phyloP scores from a whole-genome alignment of 2,113 vertebrate species.

The Daphoenositta chrysoptera region DNA sequence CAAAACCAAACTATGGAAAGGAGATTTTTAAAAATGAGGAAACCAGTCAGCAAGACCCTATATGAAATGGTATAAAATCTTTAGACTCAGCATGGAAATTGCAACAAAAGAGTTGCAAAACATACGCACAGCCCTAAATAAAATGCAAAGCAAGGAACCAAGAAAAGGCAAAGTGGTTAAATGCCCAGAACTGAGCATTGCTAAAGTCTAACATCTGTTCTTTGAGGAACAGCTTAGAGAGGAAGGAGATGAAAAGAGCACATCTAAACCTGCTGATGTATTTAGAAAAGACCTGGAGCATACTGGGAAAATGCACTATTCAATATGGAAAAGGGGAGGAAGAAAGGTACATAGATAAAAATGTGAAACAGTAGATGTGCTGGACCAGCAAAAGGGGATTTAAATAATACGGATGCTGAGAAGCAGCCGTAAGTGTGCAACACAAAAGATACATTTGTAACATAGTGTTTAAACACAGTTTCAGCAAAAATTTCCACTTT shows the following conservation, averaged over 20 bases:
- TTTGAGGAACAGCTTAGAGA: background rate
- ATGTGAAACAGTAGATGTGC: background rate
- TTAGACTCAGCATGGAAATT: constrained; percentile 60
- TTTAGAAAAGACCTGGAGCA: background rate
- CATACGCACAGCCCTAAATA: background rate
- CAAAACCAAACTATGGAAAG: background rate
- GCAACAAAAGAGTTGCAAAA: constrained; percentile 47
- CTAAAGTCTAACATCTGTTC: background rate
- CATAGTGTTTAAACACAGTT: background rate
- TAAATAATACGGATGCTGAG: background rate
- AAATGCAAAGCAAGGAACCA: constrained; percentile 28
- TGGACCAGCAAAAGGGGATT: background rate
- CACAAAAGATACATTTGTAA: background rate
- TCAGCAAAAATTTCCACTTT: background rate
- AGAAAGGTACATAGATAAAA: background rate
- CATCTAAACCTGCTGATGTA: background rate
- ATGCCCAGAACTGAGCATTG: background rate
- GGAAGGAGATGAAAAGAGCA: background rate
- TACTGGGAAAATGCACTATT: background rate
- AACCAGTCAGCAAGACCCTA: background rate
- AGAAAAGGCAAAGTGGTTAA: background rate
- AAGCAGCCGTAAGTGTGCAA: background rate
- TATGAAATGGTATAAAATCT: background rate
- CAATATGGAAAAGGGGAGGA: background rate
- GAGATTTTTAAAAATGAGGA: background rate